Percentiles rank a stretch among this genome's conserved stretches.
phyloP scores from a whole-genome alignment of 2,888 invertebrate species.

The Polydrusus tereticollis region DNA sequence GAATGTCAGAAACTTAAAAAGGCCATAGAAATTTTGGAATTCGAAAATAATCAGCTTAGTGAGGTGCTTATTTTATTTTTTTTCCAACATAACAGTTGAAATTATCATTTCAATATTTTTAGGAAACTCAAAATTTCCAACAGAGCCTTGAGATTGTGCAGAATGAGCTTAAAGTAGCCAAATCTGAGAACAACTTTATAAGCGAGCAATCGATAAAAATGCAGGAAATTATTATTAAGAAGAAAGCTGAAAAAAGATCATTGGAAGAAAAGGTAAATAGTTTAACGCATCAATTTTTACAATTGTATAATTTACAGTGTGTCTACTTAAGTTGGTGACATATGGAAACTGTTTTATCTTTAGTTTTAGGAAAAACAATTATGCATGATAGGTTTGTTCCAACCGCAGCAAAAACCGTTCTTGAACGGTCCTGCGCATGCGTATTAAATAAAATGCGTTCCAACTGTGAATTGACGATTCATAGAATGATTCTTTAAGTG shows the following conservation, averaged over 20 bases:
- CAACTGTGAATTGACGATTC: too few relatives aligned
- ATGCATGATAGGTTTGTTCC: too few relatives aligned
- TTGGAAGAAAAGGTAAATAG: constrained; percentile 69
- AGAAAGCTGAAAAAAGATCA: constrained; percentile 61
- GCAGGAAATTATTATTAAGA: constrained; percentile 50
- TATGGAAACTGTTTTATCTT: too few relatives aligned
- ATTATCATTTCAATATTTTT: not conserved
- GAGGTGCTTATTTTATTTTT: constrained; percentile 39
- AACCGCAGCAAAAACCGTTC: too few relatives aligned
- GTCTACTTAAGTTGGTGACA: too few relatives aligned
- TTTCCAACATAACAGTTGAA: not conserved
- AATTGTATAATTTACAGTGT: too few relatives aligned
- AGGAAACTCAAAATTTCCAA: constrained; percentile 49
- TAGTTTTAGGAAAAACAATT: too few relatives aligned
- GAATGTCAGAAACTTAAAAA: constrained; percentile 51
- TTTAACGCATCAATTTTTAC: too few relatives aligned
- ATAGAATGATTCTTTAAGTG: too few relatives aligned
- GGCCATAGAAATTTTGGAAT: constrained; percentile 51
- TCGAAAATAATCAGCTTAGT: constrained; percentile 46
- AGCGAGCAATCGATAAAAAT: constrained; percentile 49
- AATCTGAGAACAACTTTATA: constrained; percentile 50
- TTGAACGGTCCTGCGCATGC: too few relatives aligned
- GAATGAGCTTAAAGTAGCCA: constrained; percentile 49
- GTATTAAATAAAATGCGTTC: too few relatives aligned
- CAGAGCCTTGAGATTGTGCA: constrained; percentile 43